These are phyloP conservation scores for Brachionus rubens DNA, from an alignment of 1,140 invertebrate genomes.

Conservation along the genomic window DNA sequence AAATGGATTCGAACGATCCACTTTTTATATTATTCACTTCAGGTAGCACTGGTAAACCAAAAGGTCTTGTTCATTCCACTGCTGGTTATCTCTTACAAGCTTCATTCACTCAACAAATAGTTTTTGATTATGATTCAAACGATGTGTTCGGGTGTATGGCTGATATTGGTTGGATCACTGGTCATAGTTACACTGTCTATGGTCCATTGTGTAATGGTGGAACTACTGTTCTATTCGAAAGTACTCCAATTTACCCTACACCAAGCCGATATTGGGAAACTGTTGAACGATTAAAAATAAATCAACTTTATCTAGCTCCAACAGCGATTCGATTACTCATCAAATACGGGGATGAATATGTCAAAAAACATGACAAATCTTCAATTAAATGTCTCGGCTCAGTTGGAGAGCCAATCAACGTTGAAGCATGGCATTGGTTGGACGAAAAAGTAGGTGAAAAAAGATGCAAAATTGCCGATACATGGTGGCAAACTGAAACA, in stretches of 20 bases:
- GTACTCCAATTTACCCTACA: slow-evolving; percentile 64
- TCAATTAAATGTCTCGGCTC: slow-evolving; percentile 47
- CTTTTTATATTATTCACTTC: slow-evolving; percentile 66
- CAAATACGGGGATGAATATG: slow-evolving; percentile 70
- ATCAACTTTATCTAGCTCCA: slow-evolving; percentile 64
- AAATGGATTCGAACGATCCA: slow-evolving; percentile 63
- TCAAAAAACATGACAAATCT: slow-evolving; percentile 61
- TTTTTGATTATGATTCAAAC: slow-evolving; percentile 62
- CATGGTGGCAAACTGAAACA: slow-evolving; percentile 83
- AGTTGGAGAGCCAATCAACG: slow-evolving; percentile 94
- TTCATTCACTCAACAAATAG: slow-evolving; percentile 59
- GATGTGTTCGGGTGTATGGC: slow-evolving; percentile 65
- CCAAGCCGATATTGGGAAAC: slow-evolving; percentile 65
- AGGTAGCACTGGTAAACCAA: slow-evolving; percentile 65
- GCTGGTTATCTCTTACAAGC: slow-evolving; percentile 65
- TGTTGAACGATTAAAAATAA: slow-evolving; percentile 62
- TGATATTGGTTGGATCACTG: slow-evolving; percentile 67
- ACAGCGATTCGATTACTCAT: slow-evolving; percentile 68
- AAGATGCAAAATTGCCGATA: slow-evolving; percentile 76
- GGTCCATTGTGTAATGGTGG: slow-evolving; percentile 64
- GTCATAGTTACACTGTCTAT: slow-evolving; percentile 65
- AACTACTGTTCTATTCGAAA: slow-evolving; percentile 65
- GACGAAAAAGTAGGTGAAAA: slow-evolving; percentile 76
- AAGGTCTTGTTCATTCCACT: slow-evolving; percentile 63
- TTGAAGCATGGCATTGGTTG: slow-evolving; percentile 97